Evolutionary conservation across 2,888 invertebrate species (phyloP), one percentile per base, ranked within the genome.

Genomic region (Pyralis farinalis): DNA sequence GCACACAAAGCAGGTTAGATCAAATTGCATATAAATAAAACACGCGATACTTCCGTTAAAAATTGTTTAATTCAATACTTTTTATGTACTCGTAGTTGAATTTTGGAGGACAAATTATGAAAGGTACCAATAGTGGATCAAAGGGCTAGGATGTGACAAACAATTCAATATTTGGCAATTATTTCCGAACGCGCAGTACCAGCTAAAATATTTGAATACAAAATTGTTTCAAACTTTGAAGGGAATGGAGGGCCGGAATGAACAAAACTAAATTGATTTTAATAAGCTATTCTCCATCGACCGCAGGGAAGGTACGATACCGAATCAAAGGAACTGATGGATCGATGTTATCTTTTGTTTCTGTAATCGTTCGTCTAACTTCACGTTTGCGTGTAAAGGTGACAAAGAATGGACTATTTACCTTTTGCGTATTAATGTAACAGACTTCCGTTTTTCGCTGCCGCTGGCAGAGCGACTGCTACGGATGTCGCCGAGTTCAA

Each of bases 371-470:
- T 58, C 39, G 37, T 45, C 49, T 51, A 63, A 72, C 65, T 69
- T 60, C 54, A 47, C 47, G 58, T 61, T 67, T 54, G 70, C 72
- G 70, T 72, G 71, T 58, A 61, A 56, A 53, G 49, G 51, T 58
- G 59, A 60, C 67, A 66, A 71, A 67, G 66, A 67, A 64, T 58
- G 53, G 51, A 53, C 47, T 61, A 66, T 71, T 72, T 67, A 68
- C 72, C 59, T 68, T 55, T 55, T 52, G 49, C 58, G 58, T 61
- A 25, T 40, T 47, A 41, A 45, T 40, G 39, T 43, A 53, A 57
- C 28, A 33, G 25, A 59, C 52, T 57, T 63, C 49, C 35, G 46
- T 54, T 53, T 21, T 37, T 57, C 59, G 49, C 43, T 50, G 44
- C 47, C 41, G 36, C 48, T 37, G 8, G 25, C 25, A n/a, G 44